Evolutionary conservation across 2,888 invertebrate genomes (phyloP).

Genomic region (Drosophila hamatofila): DNA sequence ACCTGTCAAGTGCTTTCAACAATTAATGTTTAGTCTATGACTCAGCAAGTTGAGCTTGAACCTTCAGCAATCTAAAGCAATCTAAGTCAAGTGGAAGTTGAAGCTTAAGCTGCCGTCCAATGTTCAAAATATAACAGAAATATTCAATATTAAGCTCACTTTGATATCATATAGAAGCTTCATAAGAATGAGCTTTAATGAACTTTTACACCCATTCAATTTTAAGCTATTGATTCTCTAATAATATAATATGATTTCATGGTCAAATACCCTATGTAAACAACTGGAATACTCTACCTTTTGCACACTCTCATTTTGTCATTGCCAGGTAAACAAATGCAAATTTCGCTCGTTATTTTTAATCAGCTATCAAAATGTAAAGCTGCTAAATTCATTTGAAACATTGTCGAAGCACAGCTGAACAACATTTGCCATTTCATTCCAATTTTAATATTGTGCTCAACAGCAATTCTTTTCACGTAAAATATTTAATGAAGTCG

Average conservation of each 20-base stretch:
- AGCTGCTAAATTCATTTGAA: conserved; percentile 31
- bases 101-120: background rate
- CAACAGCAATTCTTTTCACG: conserved; percentile 5
- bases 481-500: conserved; percentile 68
- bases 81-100: background rate
- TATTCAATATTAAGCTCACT: background rate
- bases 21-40: background rate
- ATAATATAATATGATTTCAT: background rate
- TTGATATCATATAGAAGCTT: background rate
- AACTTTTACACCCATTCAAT: background rate
- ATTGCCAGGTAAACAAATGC: conserved; percentile 54
- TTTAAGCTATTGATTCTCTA: no score
- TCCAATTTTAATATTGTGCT: conserved; percentile 38
- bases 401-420: conserved; percentile 19
- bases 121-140: background rate
- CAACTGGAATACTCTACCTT: background rate
- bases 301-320: conserved; percentile 6
- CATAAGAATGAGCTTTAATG: background rate
- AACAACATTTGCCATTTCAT: conserved; percentile 29
- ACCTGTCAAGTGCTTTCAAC: background rate
- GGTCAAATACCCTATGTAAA: background rate
- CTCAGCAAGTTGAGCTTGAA: background rate
- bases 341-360: conserved; percentile 67
- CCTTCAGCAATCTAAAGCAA: background rate
- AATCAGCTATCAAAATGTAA: conserved; percentile 73